These are phyloP conservation scores for Cottus gobio DNA, from an alignment of 2,113 vertebrate species.

Conservation along the genomic window DNA sequence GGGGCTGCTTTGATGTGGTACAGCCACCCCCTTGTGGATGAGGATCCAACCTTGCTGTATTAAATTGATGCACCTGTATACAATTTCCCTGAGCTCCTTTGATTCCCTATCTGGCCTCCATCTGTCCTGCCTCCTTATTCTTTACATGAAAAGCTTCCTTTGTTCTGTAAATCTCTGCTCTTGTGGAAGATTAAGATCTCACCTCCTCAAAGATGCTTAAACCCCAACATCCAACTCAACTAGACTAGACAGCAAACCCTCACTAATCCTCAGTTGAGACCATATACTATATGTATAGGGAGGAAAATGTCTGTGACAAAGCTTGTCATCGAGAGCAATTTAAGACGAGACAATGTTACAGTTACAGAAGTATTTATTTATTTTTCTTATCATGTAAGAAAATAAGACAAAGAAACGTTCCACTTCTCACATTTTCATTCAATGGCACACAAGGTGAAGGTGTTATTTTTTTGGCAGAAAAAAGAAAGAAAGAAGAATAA, in stretches of 20 bases:
- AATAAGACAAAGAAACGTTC: slow-evolving; percentile 83
- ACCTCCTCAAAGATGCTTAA: slow-evolving; percentile 51
- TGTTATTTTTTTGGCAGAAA: slow-evolving; percentile 78
- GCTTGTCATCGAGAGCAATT: too few relatives aligned
- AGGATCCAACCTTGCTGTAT: slow-evolving; percentile 19
- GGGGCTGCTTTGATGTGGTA: slow-evolving; percentile 54
- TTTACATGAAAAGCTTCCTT: slow-evolving; percentile 25
- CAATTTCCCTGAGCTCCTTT: slow-evolving; percentile 1
- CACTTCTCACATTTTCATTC: slow-evolving; percentile 78
- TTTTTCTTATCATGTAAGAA: slow-evolving; percentile 81
- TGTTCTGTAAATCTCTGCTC: slow-evolving; percentile 12
- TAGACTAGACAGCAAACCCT: neutral
- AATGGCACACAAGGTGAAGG: slow-evolving; percentile 86
- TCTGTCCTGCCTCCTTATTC: neutral
- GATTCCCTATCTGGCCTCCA: neutral
- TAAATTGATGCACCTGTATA: slow-evolving; percentile 31
- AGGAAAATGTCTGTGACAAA: too few relatives aligned
- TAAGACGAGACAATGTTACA: too few relatives aligned
- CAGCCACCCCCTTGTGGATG: slow-evolving; percentile 69
- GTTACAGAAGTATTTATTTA: slow-evolving; percentile 74
- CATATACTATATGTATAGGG: too few relatives aligned
- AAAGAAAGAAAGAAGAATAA: slow-evolving; percentile 18
- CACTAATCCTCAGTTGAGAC: neutral
- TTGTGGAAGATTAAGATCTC: slow-evolving; percentile 52
- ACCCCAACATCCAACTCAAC: neutral